phyloP scores from a whole-genome alignment of 2,797 vertebrate species.

The Amblyopsis hoosieri region DNA sequence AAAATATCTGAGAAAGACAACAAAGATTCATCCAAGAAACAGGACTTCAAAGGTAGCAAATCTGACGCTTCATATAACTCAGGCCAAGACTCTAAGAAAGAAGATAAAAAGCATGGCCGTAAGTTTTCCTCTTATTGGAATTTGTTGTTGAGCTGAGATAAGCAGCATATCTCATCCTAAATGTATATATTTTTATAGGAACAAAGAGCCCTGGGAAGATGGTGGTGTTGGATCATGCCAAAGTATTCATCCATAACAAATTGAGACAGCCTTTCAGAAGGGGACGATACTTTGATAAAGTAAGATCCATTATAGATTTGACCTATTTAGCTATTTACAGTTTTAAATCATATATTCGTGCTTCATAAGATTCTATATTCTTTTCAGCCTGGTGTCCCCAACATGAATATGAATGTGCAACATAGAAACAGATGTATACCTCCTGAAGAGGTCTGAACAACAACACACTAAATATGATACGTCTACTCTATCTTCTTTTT shows the following conservation, averaged over 20 bases:
- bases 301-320: constrained; percentile 54
- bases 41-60: constrained; percentile 85
- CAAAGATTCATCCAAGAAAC: constrained; percentile 87
- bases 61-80: constrained; percentile 79
- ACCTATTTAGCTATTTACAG: not conserved
- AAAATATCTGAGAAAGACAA: constrained; percentile 89
- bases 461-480: too few relatives aligned
- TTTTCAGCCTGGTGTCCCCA: constrained; percentile 63
- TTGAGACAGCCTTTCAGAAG: constrained; percentile 84
- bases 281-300: constrained; percentile 88
- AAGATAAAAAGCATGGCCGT: constrained; percentile 91
- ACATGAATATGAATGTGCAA: constrained; percentile 70
- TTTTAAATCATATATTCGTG: not conserved
- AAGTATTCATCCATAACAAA: constrained; percentile 80
- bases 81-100: constrained; percentile 85
- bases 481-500: too few relatives aligned
- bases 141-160: not conserved
- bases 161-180: not conserved
- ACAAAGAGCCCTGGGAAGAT: constrained; percentile 89
- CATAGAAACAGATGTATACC: constrained; percentile 76
- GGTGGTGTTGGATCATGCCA: constrained; percentile 81
- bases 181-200: constrained; percentile 61
- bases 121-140: constrained; percentile 57
- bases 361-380: not conserved
- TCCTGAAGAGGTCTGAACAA: constrained; percentile 73